Conservation (phyloP, 2,797 vertebrate species). For the Neopelma chrysocephalum region DNA sequence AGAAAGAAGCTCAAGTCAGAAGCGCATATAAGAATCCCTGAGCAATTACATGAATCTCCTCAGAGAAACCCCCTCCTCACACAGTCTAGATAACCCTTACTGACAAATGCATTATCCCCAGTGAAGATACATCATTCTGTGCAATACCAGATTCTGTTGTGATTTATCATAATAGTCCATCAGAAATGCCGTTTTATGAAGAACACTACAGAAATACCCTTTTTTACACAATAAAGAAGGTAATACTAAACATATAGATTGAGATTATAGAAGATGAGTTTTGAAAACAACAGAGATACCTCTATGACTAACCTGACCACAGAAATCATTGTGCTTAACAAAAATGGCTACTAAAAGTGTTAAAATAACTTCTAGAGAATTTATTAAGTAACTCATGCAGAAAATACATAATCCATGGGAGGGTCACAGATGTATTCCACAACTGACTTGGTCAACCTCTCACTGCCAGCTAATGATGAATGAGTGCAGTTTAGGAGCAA, state of each 20-base stretch:
- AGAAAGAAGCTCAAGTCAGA: not conserved
- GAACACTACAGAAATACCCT: not conserved
- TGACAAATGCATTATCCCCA: not conserved
- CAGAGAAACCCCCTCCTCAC: not conserved
- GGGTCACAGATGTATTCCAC: not conserved
- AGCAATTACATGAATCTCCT: not conserved
- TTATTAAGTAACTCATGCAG: not conserved
- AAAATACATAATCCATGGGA: not conserved
- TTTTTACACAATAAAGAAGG: not conserved
- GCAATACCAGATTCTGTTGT: not conserved
- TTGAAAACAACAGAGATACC: not conserved
- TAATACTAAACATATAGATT: not conserved
- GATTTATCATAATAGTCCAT: not conserved
- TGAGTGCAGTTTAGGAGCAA: slow-evolving; percentile 9
- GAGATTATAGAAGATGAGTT: not conserved
- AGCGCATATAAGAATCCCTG: not conserved
- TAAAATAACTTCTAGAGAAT: not conserved
- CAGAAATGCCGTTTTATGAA: not conserved
- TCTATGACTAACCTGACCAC: not conserved
- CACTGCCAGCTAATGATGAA: slow-evolving; percentile 22
- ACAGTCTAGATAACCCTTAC: not conserved
- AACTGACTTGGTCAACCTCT: slow-evolving; percentile 17
- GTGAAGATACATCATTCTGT: not conserved
- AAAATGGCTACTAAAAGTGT: not conserved
- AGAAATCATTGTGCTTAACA: not conserved